These are phyloP conservation scores for Philhelius pedissequus DNA, from an alignment of 2,888 invertebrate species.

Conservation along the genomic window DNA sequence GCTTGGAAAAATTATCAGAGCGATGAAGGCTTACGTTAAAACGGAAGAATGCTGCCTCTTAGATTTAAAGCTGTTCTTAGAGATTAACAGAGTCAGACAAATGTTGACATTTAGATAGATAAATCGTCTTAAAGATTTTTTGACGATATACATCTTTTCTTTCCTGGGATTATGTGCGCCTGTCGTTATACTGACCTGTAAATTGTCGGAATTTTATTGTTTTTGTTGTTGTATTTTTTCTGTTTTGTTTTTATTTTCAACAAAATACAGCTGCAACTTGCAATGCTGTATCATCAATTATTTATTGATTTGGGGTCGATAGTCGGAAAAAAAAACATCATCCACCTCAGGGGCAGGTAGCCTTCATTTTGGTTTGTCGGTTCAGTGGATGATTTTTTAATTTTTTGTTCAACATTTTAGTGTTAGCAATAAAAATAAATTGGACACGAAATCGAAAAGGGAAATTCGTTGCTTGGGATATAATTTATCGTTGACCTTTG, in stretches of 20 bases:
- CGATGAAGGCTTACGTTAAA: neutral
- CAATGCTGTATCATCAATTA: neutral
- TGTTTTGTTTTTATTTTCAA: too few relatives aligned
- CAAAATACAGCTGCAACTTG: slow-evolving; percentile 3
- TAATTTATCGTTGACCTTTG: neutral
- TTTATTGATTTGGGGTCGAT: neutral
- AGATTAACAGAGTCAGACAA: neutral
- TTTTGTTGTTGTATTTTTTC: slow-evolving; percentile 2
- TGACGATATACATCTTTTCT: neutral
- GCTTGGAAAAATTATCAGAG: neutral
- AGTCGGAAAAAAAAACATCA: neutral
- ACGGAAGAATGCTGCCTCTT: too few relatives aligned
- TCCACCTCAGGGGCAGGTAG: neutral
- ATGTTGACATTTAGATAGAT: neutral
- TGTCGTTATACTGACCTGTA: neutral
- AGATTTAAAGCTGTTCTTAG: too few relatives aligned
- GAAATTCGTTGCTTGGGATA: neutral
- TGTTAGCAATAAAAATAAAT: slow-evolving; percentile 3
- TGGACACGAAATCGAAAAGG: neutral
- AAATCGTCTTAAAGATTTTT: neutral
- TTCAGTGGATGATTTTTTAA: neutral
- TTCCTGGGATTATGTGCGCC: neutral
- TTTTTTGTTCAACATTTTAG: neutral
- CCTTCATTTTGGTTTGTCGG: neutral
- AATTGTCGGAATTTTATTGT: neutral